These are phyloP conservation scores for Incurvaria masculella DNA, from an alignment of 2,888 invertebrate genomes.

Conservation along the genomic window DNA sequence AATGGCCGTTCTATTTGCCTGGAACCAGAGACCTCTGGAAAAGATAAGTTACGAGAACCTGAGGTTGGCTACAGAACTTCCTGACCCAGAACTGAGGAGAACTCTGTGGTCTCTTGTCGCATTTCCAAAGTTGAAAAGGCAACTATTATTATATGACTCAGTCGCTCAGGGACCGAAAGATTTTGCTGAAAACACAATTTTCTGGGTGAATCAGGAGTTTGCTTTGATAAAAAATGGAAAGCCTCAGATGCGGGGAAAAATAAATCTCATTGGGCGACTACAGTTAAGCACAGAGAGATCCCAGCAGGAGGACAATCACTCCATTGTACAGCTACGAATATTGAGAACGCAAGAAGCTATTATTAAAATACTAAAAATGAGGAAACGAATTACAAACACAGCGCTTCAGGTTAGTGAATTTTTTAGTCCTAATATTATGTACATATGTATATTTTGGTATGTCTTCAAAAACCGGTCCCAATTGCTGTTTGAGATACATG, in stretches of 20 bases:
- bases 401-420: slow-evolving; percentile 69
- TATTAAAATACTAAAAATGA: slow-evolving; percentile 98
- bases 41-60: slow-evolving; percentile 96
- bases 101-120: slow-evolving; percentile 96
- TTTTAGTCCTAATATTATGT: too few relatives aligned
- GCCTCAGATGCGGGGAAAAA: slow-evolving; percentile 90
- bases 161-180: slow-evolving; percentile 87
- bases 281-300: slow-evolving; percentile 94
- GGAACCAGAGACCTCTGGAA: slow-evolving; percentile 95
- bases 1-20: slow-evolving; percentile 98
- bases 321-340: slow-evolving; percentile 95
- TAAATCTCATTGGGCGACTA: slow-evolving; percentile 93
- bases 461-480: too few relatives aligned
- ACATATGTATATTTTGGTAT: too few relatives aligned
- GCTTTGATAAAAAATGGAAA: slow-evolving; percentile 93
- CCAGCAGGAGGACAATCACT: slow-evolving; percentile 97
- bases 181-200: slow-evolving; percentile 87
- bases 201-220: slow-evolving; percentile 98
- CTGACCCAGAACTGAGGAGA: slow-evolving; percentile 89
- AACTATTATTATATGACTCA: slow-evolving; percentile 81
- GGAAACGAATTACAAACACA: slow-evolving; percentile 91
- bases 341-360: slow-evolving; percentile 95
- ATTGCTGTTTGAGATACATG: too few relatives aligned
- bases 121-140: slow-evolving; percentile 94
- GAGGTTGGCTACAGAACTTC: slow-evolving; percentile 92